Evolutionary conservation across 1,140 invertebrate genomes (phyloP).

Genomic region (Drosophila elegans): DNA sequence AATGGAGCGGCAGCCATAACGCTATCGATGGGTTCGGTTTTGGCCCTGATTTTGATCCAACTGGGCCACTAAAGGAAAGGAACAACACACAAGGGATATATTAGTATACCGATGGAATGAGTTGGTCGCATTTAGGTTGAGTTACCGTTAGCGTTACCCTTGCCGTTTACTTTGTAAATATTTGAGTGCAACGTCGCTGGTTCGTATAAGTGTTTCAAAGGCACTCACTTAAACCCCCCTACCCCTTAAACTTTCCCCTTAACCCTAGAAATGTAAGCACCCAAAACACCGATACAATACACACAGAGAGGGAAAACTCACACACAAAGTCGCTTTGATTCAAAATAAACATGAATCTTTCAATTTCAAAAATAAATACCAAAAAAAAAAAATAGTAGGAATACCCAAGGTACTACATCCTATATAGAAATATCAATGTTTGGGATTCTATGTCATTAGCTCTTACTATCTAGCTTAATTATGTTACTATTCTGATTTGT

Average conservation of each 20-base stretch:
- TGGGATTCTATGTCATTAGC: slow-evolving; percentile 9
- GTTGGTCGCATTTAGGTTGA: slow-evolving; percentile 78
- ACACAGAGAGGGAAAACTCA: background rate
- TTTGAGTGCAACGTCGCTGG: slow-evolving; percentile 58
- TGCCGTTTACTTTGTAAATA: slow-evolving; percentile 79
- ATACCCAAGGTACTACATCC: slow-evolving; percentile 2
- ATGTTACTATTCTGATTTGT: slow-evolving; percentile 25
- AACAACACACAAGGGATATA: too few species aligned
- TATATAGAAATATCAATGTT: slow-evolving; percentile 36
- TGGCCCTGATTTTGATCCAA: slow-evolving; percentile 24
- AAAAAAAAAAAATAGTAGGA: slow-evolving; percentile 5
- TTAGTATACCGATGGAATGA: background rate
- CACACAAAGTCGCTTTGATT: slow-evolving; percentile 46
- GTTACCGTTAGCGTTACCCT: slow-evolving; percentile 63
- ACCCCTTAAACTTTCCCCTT: slow-evolving; percentile 2
- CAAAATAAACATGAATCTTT: slow-evolving; percentile 45
- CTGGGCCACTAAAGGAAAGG: slow-evolving; percentile 43
- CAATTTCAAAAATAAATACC: slow-evolving; percentile 31
- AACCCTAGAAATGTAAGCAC: slow-evolving; percentile 61
- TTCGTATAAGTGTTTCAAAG: slow-evolving; percentile 15
- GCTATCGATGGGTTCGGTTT: slow-evolving; percentile 33
- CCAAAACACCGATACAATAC: slow-evolving; percentile 12
- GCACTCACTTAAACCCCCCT: slow-evolving; percentile 12
- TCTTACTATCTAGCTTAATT: slow-evolving; percentile 51
- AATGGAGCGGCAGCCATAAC: slow-evolving; percentile 67